Evolutionary conservation across 2,888 invertebrate species (phyloP).

Genomic region (Limenitis camilla): DNA sequence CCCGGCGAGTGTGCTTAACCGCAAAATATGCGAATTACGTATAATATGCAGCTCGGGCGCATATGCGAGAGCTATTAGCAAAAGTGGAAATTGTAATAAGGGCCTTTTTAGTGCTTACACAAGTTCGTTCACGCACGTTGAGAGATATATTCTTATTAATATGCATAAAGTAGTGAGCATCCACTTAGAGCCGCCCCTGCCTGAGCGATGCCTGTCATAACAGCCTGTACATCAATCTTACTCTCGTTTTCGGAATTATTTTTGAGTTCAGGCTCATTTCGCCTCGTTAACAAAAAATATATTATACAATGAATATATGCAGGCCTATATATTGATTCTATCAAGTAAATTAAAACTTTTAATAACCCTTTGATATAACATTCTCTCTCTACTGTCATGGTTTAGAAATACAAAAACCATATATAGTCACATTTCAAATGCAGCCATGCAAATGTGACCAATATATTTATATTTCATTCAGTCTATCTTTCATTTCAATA

Average conservation of each 20-base stretch:
- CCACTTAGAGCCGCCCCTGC: slow-evolving; percentile 1
- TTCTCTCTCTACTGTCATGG: too few relatives aligned
- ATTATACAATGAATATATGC: too few relatives aligned
- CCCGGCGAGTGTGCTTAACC: slow-evolving; percentile 44
- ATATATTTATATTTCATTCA: too few relatives aligned
- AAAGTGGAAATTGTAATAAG: slow-evolving; percentile 51
- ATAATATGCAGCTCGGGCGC: slow-evolving; percentile 41
- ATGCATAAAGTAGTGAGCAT: slow-evolving; percentile 18
- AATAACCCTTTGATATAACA: too few relatives aligned
- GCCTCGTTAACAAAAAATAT: background rate
- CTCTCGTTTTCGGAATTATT: background rate
- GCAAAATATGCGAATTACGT: slow-evolving; percentile 52
- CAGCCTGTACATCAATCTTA: slow-evolving; percentile 1
- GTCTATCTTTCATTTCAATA: too few relatives aligned
- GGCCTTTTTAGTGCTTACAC: slow-evolving; percentile 32
- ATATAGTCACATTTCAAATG: too few relatives aligned
- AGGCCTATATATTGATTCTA: too few relatives aligned
- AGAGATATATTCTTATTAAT: slow-evolving; percentile 22
- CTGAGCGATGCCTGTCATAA: background rate
- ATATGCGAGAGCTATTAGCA: slow-evolving; percentile 46
- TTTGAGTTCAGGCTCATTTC: background rate
- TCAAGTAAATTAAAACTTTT: too few relatives aligned
- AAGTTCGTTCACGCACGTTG: slow-evolving; percentile 32
- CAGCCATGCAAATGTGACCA: too few relatives aligned
- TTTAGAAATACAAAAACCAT: too few relatives aligned